phyloP scores from a whole-genome alignment of 2,888 invertebrate genomes.

The Cephus rjabovi region DNA sequence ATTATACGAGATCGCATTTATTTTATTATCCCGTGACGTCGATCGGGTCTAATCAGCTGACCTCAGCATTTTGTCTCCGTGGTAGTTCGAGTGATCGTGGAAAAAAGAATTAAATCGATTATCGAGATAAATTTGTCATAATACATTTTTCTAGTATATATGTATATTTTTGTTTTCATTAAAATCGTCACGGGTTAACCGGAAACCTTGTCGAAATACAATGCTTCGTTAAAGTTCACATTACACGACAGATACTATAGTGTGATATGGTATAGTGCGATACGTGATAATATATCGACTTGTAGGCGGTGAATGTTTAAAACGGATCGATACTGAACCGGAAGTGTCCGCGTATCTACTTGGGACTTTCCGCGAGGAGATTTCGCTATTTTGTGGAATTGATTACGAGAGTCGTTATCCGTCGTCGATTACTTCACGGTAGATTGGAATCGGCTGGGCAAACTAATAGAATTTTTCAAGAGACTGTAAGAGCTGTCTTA shows the following conservation, averaged over 20 bases:
- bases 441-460: neutral
- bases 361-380: neutral
- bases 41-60: neutral
- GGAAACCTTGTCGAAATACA: neutral
- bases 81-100: neutral
- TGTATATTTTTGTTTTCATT: neutral
- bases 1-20: neutral
- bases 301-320: slow-evolving; percentile 15
- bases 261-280: neutral
- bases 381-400: neutral
- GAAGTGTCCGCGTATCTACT: neutral
- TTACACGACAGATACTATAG: neutral
- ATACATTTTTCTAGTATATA: neutral
- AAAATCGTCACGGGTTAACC: neutral
- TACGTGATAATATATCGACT: neutral
- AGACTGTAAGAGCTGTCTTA: neutral
- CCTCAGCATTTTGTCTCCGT: neutral
- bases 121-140: neutral
- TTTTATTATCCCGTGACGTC: neutral
- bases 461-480: neutral
- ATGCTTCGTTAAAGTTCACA: neutral
- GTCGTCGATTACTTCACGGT: neutral
- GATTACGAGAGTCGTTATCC: neutral
- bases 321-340: slow-evolving; percentile 15
- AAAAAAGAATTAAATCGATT: neutral